These are phyloP conservation scores for Chelon auratus DNA, from an alignment of 2,797 vertebrate species.

Conservation along the genomic window DNA sequence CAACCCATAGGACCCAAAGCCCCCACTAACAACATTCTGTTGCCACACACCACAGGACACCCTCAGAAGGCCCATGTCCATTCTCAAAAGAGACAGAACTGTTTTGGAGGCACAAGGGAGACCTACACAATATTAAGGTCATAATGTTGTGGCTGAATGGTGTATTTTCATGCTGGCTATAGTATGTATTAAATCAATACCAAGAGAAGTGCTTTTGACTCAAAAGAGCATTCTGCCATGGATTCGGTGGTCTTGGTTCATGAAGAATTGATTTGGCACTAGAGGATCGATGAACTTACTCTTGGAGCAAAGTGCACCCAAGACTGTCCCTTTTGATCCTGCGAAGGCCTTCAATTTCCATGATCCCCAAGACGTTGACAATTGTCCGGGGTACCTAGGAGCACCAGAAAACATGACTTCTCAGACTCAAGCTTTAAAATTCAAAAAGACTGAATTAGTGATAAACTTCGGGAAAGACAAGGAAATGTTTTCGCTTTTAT, in stretches of 20 bases:
- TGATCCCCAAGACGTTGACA: constrained; percentile 89
- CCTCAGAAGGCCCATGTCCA: too few relatives aligned
- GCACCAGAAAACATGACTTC: background rate
- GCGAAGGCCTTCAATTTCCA: constrained; percentile 87
- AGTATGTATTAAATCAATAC: constrained; percentile 7
- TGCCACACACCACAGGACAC: too few relatives aligned
- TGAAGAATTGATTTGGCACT: constrained; percentile 40
- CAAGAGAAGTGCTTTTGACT: constrained; percentile 5
- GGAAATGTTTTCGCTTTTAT: background rate
- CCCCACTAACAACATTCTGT: too few relatives aligned
- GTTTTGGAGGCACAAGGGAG: too few relatives aligned
- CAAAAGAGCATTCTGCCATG: background rate
- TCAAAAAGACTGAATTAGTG: background rate
- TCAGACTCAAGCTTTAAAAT: background rate
- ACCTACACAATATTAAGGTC: background rate
- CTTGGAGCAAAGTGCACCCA: constrained; percentile 77
- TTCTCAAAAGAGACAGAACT: too few relatives aligned
- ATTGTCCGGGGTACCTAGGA: constrained; percentile 90
- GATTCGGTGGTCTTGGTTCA: constrained; percentile 21
- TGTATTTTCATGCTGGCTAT: background rate
- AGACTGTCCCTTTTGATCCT: constrained; percentile 80
- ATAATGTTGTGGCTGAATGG: too few relatives aligned
- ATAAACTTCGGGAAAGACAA: background rate
- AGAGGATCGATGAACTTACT: constrained; percentile 78
- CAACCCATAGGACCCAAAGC: too few relatives aligned